Evolutionary conservation across 2,797 vertebrate species (phyloP).

Genomic region (Aotus griseimembra): DNA sequence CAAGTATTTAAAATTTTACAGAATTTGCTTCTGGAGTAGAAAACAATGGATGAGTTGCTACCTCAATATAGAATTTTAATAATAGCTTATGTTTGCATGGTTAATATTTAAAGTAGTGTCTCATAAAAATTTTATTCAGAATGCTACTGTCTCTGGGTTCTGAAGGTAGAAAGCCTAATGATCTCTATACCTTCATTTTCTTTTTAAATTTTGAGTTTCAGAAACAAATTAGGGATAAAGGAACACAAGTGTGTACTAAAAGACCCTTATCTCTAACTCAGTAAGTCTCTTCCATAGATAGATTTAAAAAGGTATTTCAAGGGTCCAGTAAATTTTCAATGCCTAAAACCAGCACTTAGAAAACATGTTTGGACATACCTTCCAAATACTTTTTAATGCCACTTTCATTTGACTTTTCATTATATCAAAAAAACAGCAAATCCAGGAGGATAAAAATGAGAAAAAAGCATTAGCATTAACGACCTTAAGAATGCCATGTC

Average conservation of each 20-base stretch:
- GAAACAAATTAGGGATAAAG: background rate
- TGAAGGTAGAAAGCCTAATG: background rate
- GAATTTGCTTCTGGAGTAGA: background rate
- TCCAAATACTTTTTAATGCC: background rate
- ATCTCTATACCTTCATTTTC: background rate
- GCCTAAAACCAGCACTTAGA: background rate
- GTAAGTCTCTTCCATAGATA: background rate
- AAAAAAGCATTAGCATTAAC: background rate
- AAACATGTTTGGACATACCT: background rate
- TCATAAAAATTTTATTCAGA: background rate
- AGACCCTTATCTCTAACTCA: background rate
- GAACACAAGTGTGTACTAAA: background rate
- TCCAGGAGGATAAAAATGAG: background rate
- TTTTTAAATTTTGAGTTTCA: background rate
- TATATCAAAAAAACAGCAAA: background rate
- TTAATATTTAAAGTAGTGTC: slow-evolving; percentile 30
- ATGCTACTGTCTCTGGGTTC: background rate
- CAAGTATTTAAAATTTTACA: slow-evolving; percentile 22
- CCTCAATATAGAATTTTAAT: background rate
- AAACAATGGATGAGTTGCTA: background rate
- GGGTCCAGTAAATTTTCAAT: background rate
- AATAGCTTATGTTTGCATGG: background rate
- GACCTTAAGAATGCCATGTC: too few species aligned
- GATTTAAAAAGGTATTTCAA: background rate
- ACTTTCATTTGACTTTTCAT: background rate